phyloP scores from a whole-genome alignment of 2,113 vertebrate genomes.

The Anseranas semipalmata region DNA sequence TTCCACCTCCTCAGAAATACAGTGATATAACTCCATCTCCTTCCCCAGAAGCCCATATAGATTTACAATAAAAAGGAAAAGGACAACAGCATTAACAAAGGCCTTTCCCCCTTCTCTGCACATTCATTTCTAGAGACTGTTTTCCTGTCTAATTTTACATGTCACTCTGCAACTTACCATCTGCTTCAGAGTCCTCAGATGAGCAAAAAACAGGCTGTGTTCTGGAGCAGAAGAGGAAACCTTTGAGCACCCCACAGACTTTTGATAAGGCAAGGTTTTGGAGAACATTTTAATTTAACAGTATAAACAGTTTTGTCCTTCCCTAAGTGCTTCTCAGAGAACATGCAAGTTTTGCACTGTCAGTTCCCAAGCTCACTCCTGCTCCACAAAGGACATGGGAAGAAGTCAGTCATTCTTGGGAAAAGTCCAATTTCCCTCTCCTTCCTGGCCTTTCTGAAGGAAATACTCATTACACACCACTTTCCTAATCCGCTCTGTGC shows the following conservation, averaged over 20 bases:
- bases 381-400: background rate
- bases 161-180: background rate
- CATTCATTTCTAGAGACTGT: slow-evolving; percentile 1
- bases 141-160: slow-evolving; percentile 49
- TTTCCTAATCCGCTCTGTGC: background rate
- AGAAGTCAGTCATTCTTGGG: background rate
- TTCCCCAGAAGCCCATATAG: background rate
- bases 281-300: slow-evolving; percentile 13
- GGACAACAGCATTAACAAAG: background rate
- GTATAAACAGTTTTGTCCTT: background rate
- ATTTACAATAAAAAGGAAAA: background rate
- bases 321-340: background rate
- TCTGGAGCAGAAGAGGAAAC: background rate
- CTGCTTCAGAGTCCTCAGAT: slow-evolving; percentile 25
- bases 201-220: background rate
- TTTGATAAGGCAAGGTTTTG: background rate
- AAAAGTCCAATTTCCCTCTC: background rate
- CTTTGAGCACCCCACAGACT: background rate
- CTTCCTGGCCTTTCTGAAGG: background rate
- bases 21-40: background rate
- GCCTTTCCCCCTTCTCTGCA: background rate
- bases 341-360: background rate
- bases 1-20: background rate
- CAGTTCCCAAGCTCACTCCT: background rate
- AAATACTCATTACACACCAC: background rate